Evolutionary conservation across 2,888 invertebrate genomes (phyloP).

Genomic region (Lacanobia wlatinum): DNA sequence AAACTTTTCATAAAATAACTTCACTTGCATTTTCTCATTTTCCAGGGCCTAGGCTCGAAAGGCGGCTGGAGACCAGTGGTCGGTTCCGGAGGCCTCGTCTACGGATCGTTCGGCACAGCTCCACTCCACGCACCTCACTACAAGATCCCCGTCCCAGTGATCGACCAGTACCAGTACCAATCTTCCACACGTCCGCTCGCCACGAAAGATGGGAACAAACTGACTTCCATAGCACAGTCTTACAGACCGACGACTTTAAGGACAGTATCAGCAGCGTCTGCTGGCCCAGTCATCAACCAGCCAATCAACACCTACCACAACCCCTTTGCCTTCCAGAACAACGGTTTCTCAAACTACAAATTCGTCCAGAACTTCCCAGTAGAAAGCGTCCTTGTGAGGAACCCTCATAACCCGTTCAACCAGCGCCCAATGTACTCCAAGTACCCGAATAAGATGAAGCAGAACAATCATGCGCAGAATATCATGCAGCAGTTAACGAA

Average conservation of each 20-base stretch:
- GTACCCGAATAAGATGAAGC: slow-evolving; percentile 82
- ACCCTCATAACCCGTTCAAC: slow-evolving; percentile 83
- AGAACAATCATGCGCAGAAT: slow-evolving; percentile 74
- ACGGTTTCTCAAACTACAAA: slow-evolving; percentile 82
- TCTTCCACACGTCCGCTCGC: slow-evolving; percentile 84
- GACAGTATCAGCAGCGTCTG: slow-evolving; percentile 76
- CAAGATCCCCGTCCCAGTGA: slow-evolving; percentile 81
- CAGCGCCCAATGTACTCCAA: slow-evolving; percentile 82
- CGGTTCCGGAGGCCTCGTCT: slow-evolving; percentile 83
- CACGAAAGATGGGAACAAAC: slow-evolving; percentile 83
- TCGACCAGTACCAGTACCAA: slow-evolving; percentile 81
- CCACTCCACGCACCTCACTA: slow-evolving; percentile 83
- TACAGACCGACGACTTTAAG: slow-evolving; percentile 86
- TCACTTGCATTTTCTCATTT: slow-evolving; percentile 45
- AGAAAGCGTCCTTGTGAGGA: slow-evolving; percentile 83
- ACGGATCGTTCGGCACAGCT: slow-evolving; percentile 80
- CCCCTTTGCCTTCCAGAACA: slow-evolving; percentile 83
- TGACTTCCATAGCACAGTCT: slow-evolving; percentile 87
- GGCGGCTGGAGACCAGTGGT: slow-evolving; percentile 92
- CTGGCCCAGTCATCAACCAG: slow-evolving; percentile 78
- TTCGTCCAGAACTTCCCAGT: slow-evolving; percentile 84
- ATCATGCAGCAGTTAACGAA: slow-evolving; percentile 84
- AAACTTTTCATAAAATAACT: too few relatives aligned
- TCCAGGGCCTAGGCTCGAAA: slow-evolving; percentile 88
- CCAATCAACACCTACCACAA: slow-evolving; percentile 88